phyloP scores from a whole-genome alignment of 2,113 vertebrate species.

The Platysternon megacephalum region DNA sequence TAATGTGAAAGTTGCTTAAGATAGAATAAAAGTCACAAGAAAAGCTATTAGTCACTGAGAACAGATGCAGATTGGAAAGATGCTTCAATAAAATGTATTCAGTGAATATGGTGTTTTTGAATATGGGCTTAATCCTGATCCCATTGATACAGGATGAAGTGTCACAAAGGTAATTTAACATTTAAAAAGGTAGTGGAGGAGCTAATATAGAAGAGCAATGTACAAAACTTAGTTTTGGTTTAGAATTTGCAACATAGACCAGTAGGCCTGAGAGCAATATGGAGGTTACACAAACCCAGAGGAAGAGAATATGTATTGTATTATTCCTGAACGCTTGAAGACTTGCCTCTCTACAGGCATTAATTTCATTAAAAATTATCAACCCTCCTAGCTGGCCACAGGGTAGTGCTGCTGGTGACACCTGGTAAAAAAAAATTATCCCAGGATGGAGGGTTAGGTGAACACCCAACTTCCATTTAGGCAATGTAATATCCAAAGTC shows the following conservation, averaged over 20 bases:
- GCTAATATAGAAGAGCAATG: background rate
- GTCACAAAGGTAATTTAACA: background rate
- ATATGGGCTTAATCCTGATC: background rate
- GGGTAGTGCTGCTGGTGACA: background rate
- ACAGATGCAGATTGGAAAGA: background rate
- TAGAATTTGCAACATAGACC: background rate
- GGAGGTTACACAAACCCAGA: slow-evolving; percentile 1
- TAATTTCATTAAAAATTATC: background rate
- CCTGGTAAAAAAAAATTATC: background rate
- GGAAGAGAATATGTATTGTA: slow-evolving; percentile 30
- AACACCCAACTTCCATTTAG: background rate
- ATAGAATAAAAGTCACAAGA: background rate
- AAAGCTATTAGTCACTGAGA: background rate
- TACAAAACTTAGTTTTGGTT: background rate
- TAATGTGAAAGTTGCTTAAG: background rate
- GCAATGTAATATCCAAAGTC: background rate
- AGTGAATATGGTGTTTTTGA: background rate
- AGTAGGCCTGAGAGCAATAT: background rate
- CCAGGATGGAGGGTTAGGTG: background rate
- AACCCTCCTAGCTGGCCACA: background rate
- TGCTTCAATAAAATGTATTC: background rate
- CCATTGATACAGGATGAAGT: background rate
- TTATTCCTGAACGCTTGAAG: slow-evolving; percentile 44
- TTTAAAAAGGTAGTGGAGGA: background rate
- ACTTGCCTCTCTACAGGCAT: background rate